Base-by-base conservation (phyloP, 2,797 vertebrate genomes). In the Poecilia velifera region DNA sequence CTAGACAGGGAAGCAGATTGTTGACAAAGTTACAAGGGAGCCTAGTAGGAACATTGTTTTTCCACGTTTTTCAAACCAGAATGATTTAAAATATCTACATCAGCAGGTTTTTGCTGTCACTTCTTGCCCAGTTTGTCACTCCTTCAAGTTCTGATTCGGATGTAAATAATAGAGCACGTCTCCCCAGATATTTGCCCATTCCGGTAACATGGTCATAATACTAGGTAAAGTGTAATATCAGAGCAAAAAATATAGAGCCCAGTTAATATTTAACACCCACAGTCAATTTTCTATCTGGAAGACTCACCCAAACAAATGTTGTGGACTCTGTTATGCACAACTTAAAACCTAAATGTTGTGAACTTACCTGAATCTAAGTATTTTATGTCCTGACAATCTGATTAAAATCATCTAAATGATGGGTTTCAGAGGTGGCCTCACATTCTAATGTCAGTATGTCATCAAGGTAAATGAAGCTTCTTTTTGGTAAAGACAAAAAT, bases 1-100 rank as follows among this genome's bases (percentile, higher is more conserved):
- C 95, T 95, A 86, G 87, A 91, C 70, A 83, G 71, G 76, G 68
- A 72, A 73, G 91, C 34, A 91, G 81, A 90, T 46, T 84, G 51
- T 84, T 80, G 41, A 89, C 51, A 89, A 74, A 76, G 76, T 90
- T 87, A 91, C 64, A 53, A 43, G 39, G 73, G 6, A 1, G 79
- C 18, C 81, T 51, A 2, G 41, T 62, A 0, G 10, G 53, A 59
- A 34, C 16, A 73, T 36, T 46, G 14, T 34, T 31, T 59, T 59
- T 13, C 57, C 53, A 55, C 53, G n/a, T n/a, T n/a, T 55, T 55
- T n/a, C 53, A 55, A 55, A 55, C 53, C 51, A 9, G 20, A 53
- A 53, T 53, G 20, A 25, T 53, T 53, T 53, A 25, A 53, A 53
- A 53, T 53, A 53, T 53, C 4, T 72, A 25, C 1, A 25, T 36